These are phyloP conservation scores for Zaprionus inermis DNA, from an alignment of 1,140 invertebrate species.

Conservation along the genomic window DNA sequence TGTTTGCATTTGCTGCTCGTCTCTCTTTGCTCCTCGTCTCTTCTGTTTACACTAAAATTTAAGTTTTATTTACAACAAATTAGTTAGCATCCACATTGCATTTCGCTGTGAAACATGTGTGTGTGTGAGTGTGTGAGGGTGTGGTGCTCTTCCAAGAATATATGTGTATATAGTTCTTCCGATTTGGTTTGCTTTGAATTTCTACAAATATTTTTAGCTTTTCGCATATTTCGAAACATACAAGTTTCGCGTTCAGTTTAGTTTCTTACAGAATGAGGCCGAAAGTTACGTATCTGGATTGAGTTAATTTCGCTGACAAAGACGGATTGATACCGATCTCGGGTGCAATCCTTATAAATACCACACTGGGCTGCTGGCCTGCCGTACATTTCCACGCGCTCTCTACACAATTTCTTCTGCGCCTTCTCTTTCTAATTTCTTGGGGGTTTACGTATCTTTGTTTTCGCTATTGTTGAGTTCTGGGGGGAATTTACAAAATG, in stretches of 20 bases:
- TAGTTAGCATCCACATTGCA: conserved; percentile 67
- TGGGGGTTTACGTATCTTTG: conserved; percentile 50
- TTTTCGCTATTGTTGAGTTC: conserved; percentile 36
- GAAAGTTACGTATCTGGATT: conserved; percentile 84
- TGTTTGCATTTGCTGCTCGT: conserved; percentile 49
- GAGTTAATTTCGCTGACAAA: conserved; percentile 53
- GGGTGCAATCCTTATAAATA: conserved; percentile 39
- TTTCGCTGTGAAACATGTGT: conserved; percentile 58
- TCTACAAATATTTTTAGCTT: conserved; percentile 40
- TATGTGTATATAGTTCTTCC: conserved; percentile 28
- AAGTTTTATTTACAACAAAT: conserved; percentile 83
- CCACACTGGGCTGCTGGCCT: conserved; percentile 39
- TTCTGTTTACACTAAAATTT: conserved; percentile 78
- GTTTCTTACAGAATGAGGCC: conserved; percentile 84
- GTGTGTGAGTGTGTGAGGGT: conserved; percentile 46
- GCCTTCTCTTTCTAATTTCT: conserved; percentile 21
- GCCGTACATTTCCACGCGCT: conserved; percentile 25
- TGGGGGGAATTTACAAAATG: conserved; percentile 69
- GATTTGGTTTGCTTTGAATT: conserved; percentile 57
- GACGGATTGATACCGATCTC: background rate
- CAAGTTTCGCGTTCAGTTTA: too few relatives aligned
- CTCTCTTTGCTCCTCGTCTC: conserved; percentile 34
- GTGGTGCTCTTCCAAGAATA: conserved; percentile 27
- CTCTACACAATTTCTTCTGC: conserved; percentile 13
- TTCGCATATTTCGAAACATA: conserved; percentile 57